Base-by-base conservation (phyloP, 2,888 invertebrate genomes). In the Eristalinus aeneus region DNA sequence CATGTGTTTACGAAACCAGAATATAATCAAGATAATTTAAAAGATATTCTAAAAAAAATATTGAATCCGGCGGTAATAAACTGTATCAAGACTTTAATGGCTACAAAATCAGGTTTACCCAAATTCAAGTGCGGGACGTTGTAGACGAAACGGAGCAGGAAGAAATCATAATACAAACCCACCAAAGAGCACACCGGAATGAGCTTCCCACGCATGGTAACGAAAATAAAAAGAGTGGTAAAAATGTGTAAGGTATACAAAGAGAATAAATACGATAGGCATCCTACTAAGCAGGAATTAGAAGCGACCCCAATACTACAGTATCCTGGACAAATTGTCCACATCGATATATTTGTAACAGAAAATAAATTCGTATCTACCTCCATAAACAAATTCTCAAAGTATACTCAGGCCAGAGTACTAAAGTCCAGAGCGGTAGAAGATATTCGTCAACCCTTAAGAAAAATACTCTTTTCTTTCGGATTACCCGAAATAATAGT, bases 261-360 rank as follows among this genome's bases (percentile, higher is more conserved):
- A 54, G 22, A 9, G 31, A 54, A 54, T 32, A 68, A 27, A 27
- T 27, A 27, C 27, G 27, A 27, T 27, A 27, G 27, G 27, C 27
- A 27, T 27, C 27, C 27, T 27, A 27, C 27, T 27, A 27, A 27
- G 5, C 27, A 27, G 16, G 63, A 79, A 61, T n/a, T 79, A 46
- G 53, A 78, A 22, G 23, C 16, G n/a, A 87, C 82, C 34, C 74
- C 83, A 10, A 87, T 87, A 20, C 76, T 68, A 11, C 46, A 75
- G 4, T 84, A 83, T 39, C 87, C 83, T 23, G 87, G 79, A 20
- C 67, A 83, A 34, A 79, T 67, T 27, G n/a, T 76, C 12, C 83
- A 79, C 39, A 34, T 83, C 8, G 81, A 86, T 53, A 86, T 77
- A 31, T 86, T 71, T 34, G 68, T 64, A 12, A 73, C 64, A 3